These are phyloP conservation scores for Matsumurasca onukii DNA, from an alignment of 1,140 invertebrate species.

Conservation along the genomic window DNA sequence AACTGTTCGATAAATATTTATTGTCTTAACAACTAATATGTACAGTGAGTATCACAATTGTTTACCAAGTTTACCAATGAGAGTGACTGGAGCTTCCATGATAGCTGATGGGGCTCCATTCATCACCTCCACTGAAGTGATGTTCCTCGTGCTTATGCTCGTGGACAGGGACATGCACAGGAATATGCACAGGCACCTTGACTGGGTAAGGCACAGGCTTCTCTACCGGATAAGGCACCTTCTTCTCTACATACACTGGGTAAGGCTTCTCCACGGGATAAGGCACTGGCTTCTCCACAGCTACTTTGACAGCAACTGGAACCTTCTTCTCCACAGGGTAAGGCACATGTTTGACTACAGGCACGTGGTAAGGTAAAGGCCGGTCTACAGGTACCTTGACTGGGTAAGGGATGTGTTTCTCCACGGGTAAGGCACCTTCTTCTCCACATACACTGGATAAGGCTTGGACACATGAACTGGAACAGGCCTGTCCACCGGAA, in stretches of 20 bases:
- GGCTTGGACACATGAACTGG: constrained; percentile 48
- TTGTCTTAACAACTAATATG: no score
- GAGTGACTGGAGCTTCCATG: background rate
- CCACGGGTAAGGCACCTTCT: constrained; percentile 47
- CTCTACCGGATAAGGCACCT: constrained; percentile 27
- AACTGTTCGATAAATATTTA: no score
- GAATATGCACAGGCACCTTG: constrained; percentile 15
- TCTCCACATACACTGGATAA: constrained; percentile 42
- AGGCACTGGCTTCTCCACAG: constrained; percentile 34
- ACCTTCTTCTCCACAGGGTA: constrained; percentile 43
- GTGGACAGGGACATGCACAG: constrained; percentile 11
- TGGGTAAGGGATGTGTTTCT: constrained; percentile 44
- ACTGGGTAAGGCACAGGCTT: constrained; percentile 26
- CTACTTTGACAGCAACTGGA: constrained; percentile 59
- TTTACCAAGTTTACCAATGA: no score
- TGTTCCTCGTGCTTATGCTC: background rate
- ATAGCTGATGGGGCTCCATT: background rate
- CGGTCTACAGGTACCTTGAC: constrained; percentile 61
- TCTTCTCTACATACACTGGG: constrained; percentile 14
- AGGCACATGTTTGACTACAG: constrained; percentile 20
- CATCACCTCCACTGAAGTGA: constrained; percentile 7
- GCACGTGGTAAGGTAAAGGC: constrained; percentile 32
- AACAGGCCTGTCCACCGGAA: constrained; percentile 55
- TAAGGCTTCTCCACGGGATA: constrained; percentile 25
- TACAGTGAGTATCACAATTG: no score